A percentile compares a stretch with the other conserved stretches of the same genome.
Evolutionary conservation across 2,888 invertebrate genomes (phyloP).

Genomic region (Acanthococcus lagerstroemiae): DNA sequence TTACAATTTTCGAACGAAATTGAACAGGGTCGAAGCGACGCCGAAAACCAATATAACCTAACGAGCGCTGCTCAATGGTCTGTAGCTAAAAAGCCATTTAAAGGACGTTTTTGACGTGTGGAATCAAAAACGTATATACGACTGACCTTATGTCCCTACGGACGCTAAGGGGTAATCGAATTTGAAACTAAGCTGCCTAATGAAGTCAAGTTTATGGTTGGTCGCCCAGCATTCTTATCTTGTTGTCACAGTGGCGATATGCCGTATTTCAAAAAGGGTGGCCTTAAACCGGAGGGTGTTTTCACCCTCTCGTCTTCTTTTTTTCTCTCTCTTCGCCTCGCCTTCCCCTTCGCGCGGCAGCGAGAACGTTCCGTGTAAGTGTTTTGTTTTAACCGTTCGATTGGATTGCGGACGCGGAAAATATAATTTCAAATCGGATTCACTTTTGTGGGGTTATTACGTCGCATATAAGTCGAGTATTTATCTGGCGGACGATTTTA

Average conservation of each 20-base stretch:
- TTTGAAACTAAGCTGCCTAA: conserved; percentile 28
- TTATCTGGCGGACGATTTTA: too few species aligned
- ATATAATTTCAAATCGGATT: too few species aligned
- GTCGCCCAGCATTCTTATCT: conserved; percentile 29
- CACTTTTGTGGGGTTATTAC: too few species aligned
- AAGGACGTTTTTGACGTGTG: conserved; percentile 18
- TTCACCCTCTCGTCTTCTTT: not conserved
- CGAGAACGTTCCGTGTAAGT: too few species aligned
- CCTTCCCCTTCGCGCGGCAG: too few species aligned
- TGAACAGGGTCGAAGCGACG: not conserved
- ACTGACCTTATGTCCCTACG: conserved; percentile 29
- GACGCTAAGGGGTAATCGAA: conserved; percentile 25
- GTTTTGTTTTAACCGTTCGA: too few species aligned
- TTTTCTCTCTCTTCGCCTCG: not conserved
- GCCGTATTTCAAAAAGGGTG: conserved; percentile 2
- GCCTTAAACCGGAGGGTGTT: not conserved
- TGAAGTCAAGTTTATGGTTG: conserved; percentile 30
- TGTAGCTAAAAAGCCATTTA: conserved; percentile 22
- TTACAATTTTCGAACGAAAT: not conserved
- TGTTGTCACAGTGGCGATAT: conserved; percentile 29
- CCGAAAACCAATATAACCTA: conserved; percentile 19
- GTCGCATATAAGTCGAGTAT: too few species aligned
- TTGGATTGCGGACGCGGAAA: too few species aligned
- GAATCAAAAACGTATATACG: not conserved
- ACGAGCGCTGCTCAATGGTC: conserved; percentile 22